Percentiles rank a stretch among this genome's conserved stretches.
Conservation (phyloP, 2,113 vertebrate genomes). For the mouse (Mus musculus) region DNA sequence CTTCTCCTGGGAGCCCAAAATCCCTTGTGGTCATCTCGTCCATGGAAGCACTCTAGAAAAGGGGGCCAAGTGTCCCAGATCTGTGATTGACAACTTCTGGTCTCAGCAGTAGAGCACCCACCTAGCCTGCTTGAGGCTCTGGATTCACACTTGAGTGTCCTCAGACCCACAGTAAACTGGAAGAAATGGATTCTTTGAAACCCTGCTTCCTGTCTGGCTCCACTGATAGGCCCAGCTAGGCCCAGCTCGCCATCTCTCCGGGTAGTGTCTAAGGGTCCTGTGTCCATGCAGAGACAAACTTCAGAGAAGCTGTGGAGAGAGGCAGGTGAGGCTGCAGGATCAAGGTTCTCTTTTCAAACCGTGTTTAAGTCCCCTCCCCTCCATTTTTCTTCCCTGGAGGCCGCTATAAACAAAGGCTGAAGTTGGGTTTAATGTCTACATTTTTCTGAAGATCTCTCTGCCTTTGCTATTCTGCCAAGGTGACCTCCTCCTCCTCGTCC, state of each 20-base stretch:
- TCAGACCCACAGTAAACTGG: not conserved
- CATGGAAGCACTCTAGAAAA: not conserved
- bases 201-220: not conserved
- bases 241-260: not conserved
- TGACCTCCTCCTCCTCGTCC: not conserved
- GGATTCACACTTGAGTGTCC: not conserved
- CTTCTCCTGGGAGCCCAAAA: not conserved
- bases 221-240: not conserved
- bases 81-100: not conserved
- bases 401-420: not conserved
- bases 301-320: not conserved
- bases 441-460: conserved; percentile 8
- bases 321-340: not conserved
- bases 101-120: not conserved
- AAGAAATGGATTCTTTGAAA: not conserved
- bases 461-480: not conserved
- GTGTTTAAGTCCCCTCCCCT: not conserved
- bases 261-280: not conserved
- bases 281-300: not conserved
- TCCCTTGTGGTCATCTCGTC: not conserved
- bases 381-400: not conserved
- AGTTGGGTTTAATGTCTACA: not conserved
- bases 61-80: not conserved
- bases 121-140: not conserved
- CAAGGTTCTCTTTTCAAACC: not conserved